phyloP scores from a whole-genome alignment of 2,113 vertebrate genomes.

The Phylloscopus trochilus region DNA sequence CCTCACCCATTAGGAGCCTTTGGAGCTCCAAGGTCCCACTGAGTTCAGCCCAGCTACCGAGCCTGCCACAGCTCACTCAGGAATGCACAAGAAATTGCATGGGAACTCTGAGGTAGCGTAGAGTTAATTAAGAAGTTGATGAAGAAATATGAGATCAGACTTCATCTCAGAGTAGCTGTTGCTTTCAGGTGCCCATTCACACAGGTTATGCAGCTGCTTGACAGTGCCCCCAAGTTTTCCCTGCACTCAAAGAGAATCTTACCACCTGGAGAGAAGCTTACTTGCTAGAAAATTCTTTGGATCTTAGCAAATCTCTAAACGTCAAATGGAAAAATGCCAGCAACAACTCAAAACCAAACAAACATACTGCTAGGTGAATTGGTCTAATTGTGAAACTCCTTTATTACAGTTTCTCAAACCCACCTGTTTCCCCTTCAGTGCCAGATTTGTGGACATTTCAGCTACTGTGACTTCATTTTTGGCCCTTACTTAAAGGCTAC shows the following conservation, averaged over 20 bases:
- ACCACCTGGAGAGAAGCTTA: background rate
- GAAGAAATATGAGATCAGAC: slow-evolving; percentile 6
- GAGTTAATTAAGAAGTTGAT: slow-evolving; percentile 24
- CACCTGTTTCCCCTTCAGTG: background rate
- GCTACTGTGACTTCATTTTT: background rate
- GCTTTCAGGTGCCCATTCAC: slow-evolving; percentile 9
- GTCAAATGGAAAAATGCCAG: background rate
- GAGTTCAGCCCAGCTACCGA: background rate
- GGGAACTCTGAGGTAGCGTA: background rate
- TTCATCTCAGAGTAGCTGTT: background rate
- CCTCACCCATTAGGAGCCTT: fast-evolving
- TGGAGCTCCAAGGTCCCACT: background rate
- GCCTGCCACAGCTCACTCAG: background rate
- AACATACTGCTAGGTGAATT: background rate
- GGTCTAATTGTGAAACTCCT: background rate
- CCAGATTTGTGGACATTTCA: background rate
- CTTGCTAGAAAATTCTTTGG: background rate
- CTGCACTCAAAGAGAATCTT: background rate
- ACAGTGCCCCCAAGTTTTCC: background rate
- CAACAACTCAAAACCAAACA: background rate
- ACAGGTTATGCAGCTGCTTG: background rate
- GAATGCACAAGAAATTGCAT: fast-evolving
- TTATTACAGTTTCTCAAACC: background rate
- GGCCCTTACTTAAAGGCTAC: background rate
- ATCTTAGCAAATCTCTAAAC: background rate